Conservation (phyloP, 2,888 invertebrate genomes). For the Resseliella maxima region DNA sequence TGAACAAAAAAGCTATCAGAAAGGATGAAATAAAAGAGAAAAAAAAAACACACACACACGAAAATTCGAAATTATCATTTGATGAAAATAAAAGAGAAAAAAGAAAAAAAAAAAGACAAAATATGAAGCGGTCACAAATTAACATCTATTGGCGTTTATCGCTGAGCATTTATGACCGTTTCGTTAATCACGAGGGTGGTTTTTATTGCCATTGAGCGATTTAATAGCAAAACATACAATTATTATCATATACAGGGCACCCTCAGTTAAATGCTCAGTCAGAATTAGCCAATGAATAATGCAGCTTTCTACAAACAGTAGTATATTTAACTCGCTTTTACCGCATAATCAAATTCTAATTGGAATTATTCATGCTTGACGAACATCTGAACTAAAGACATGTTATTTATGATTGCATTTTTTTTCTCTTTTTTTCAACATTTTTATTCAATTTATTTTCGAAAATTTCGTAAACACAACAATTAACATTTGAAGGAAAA, state of each 20-base stretch:
- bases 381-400: neutral
- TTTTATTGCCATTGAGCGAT: neutral
- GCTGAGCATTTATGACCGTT: constrained; percentile 1
- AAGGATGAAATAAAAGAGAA: neutral
- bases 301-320: neutral
- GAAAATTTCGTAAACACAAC: no score
- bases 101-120: neutral
- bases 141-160: constrained; percentile 34
- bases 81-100: neutral
- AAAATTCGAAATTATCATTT: no score
- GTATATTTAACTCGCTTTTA: neutral
- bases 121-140: constrained; percentile 54
- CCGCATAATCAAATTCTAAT: neutral
- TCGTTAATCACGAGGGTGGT: constrained; percentile 24
- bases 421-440: no score
- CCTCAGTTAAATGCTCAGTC: neutral
- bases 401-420: neutral
- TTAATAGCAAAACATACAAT: neutral
- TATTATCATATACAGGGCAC: neutral
- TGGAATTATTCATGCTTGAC: neutral
- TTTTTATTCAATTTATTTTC: no score
- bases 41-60: neutral
- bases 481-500: no score
- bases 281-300: constrained; percentile 6
- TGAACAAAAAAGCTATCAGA: neutral